These are phyloP conservation scores for Delphinapterus leucas DNA, from an alignment of 2,113 vertebrate genomes.

Conservation along the genomic window DNA sequence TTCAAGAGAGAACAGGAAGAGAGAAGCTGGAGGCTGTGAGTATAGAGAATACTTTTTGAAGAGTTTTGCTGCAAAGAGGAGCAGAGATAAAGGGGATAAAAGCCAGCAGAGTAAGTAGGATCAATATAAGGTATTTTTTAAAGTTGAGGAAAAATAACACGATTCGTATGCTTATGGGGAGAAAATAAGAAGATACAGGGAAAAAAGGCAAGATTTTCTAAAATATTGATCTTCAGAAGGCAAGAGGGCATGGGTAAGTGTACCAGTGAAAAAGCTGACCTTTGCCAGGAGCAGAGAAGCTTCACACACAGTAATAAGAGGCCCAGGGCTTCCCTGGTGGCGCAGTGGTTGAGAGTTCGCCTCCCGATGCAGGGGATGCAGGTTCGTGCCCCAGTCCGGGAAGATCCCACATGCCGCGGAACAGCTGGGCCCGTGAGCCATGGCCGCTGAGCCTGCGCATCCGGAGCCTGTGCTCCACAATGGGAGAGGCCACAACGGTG, in stretches of 20 bases:
- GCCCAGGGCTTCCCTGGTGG: neutral
- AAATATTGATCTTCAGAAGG: neutral
- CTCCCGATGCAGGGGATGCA: too few relatives aligned
- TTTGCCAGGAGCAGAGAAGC: neutral
- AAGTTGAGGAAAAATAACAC: neutral
- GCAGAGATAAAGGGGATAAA: neutral
- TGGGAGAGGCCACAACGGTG: too few relatives aligned
- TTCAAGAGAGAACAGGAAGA: neutral
- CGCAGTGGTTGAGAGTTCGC: too few relatives aligned
- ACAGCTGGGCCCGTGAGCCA: too few relatives aligned
- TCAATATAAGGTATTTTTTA: neutral
- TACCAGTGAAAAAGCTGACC: neutral
- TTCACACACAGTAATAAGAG: neutral
- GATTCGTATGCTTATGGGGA: neutral
- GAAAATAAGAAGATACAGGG: neutral
- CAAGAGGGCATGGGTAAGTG: neutral
- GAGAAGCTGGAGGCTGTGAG: neutral
- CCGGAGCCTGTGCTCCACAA: too few relatives aligned
- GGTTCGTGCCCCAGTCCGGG: too few relatives aligned
- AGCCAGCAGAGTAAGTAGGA: neutral
- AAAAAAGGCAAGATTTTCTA: neutral
- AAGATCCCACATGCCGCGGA: too few relatives aligned
- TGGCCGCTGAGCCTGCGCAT: too few relatives aligned
- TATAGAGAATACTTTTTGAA: neutral
- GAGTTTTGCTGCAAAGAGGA: neutral